Percentiles rank a stretch among this genome's conserved stretches.
phyloP scores from a whole-genome alignment of 2,888 invertebrate genomes.

The Epinotia ramella region DNA sequence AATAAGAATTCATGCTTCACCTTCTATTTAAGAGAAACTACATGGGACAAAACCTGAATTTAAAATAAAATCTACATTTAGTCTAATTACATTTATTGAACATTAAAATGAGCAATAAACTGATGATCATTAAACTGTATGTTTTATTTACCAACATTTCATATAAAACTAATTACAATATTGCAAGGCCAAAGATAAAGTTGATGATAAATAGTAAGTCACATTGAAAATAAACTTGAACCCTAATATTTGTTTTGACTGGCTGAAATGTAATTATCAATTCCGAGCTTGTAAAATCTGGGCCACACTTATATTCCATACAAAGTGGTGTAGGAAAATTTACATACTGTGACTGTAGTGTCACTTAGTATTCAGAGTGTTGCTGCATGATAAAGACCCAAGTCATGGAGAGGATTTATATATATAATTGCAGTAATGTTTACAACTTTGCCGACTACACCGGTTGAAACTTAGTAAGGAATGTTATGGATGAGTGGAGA shows the following conservation, averaged over 20 bases:
- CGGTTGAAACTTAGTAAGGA: background rate
- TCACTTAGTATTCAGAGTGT: slow-evolving; percentile 36
- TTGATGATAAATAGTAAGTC: background rate
- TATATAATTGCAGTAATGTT: background rate
- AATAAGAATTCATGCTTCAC: too few species aligned
- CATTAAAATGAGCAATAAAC: too few species aligned
- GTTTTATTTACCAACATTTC: background rate
- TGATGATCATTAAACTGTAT: background rate
- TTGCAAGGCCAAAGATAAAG: background rate
- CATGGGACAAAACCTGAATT: too few species aligned
- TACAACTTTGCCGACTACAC: background rate
- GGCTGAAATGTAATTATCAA: slow-evolving; percentile 41
- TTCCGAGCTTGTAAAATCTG: slow-evolving; percentile 56
- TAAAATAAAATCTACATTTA: too few species aligned
- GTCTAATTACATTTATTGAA: too few species aligned
- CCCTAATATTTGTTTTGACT: slow-evolving; percentile 1
- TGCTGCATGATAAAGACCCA: slow-evolving; percentile 23
- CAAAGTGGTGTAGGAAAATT: slow-evolving; percentile 49
- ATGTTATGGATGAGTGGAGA: background rate
- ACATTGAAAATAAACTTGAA: background rate
- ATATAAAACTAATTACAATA: background rate
- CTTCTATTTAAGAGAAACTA: too few species aligned
- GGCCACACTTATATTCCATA: slow-evolving; percentile 54
- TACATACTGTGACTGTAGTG: slow-evolving; percentile 46
- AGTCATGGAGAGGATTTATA: slow-evolving; percentile 9